Base-by-base conservation (phyloP, 1,140 invertebrate genomes). In the Papilio xuthus region DNA sequence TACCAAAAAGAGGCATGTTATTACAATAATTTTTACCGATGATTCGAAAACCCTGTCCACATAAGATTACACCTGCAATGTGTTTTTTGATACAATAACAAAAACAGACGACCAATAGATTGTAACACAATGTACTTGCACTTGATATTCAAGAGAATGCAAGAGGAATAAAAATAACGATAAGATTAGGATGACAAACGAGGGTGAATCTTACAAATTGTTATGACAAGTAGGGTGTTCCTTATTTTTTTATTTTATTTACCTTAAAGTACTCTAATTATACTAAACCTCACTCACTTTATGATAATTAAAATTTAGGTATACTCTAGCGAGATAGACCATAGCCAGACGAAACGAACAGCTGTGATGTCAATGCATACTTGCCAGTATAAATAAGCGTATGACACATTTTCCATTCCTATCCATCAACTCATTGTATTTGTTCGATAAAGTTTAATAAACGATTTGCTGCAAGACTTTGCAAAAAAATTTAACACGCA, bases 1-100 rank as follows among this genome's bases (percentile, higher is more conserved):
- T 99, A 92, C 98, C 98, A 96, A 99, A 99, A 88, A 99, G 96
- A 94, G 98, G 98, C 98, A 99, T 99, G 93, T 87, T 94, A 91
- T 90, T 88, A 85, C 77, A 83, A 83, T 89, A 86, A 86, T 85
- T 86, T 88, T 84, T 80, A 86, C 84, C 81, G 86, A 85, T 83
- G 79, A 84, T 85, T 78, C 82, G 86, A 90, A 80, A 92, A 92
- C 83, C 80, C 82, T 84, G 85, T 94, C 91, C 91, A 91, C 92
- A 94, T 94, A 93, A 87, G 91, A 92, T 90, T 88, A 84, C 86
- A 89, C 89, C 92, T 94, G 87, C 26, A 93, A 92, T 79, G 73
- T 82, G 86, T 50, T 72, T 82, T 47, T 77, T 67, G 47, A 73
- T 82, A 83, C 76, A 82, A 84, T 81, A 89, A 89, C 79, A 85